Evolutionary conservation across 2,113 vertebrate species (phyloP).

Genomic region (Bettongia penicillata): DNA sequence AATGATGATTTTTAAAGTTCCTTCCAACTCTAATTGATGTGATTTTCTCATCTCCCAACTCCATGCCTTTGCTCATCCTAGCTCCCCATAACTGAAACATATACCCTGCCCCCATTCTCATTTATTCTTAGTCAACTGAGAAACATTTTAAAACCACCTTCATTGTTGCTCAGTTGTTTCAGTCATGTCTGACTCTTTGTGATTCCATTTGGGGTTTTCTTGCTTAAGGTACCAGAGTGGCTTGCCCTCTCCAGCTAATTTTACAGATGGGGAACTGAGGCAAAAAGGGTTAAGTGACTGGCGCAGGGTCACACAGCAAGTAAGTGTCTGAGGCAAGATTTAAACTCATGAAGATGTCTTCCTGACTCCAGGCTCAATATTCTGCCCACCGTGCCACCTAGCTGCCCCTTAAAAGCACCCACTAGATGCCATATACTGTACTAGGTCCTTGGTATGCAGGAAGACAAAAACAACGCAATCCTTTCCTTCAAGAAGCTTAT

Average conservation of each 20-base stretch:
- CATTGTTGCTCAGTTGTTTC: background rate
- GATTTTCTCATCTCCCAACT: background rate
- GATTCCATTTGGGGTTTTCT: background rate
- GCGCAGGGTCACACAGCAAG: no score
- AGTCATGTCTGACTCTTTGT: background rate
- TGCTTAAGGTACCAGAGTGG: background rate
- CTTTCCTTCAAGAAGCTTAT: background rate
- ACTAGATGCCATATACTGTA: background rate
- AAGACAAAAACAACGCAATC: background rate
- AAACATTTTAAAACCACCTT: background rate
- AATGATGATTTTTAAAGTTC: background rate
- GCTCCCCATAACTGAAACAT: background rate
- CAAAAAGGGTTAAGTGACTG: background rate
- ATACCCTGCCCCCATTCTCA: background rate
- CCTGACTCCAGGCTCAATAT: background rate
- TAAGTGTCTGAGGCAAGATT: background rate
- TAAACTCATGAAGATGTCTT: background rate
- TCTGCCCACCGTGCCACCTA: background rate
- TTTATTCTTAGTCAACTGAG: background rate
- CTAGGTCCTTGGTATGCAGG: background rate
- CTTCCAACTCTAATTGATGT: background rate
- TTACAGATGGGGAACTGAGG: background rate
- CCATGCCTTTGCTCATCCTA: background rate
- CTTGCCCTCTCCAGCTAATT: background rate
- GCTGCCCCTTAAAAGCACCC: background rate